Percentiles rank a stretch among this genome's conserved stretches.
Evolutionary conservation across 2,113 vertebrate genomes (phyloP).

Genomic region (Gila orcuttii): DNA sequence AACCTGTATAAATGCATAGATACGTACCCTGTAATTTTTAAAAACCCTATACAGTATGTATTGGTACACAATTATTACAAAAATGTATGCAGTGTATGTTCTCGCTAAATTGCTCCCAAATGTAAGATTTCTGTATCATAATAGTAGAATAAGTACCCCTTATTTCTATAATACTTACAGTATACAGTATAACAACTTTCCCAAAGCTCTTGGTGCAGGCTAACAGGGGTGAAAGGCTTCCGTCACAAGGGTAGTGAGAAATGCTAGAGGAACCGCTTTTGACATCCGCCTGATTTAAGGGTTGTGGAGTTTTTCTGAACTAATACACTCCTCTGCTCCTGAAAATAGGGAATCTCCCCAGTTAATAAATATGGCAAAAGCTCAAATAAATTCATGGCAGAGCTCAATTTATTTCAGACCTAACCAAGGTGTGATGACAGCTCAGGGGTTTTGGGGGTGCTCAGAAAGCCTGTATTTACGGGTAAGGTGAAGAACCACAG

Average conservation of each 20-base stretch:
- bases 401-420: conserved; percentile 33
- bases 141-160: too few relatives aligned
- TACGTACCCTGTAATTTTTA: too few relatives aligned
- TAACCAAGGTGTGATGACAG: conserved; percentile 18
- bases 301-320: conserved; percentile 11
- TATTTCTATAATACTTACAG: too few relatives aligned
- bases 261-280: conserved; percentile 46
- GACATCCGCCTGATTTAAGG: conserved; percentile 44
- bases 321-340: conserved; percentile 33
- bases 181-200: conserved; percentile 64
- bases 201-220: conserved; percentile 61
- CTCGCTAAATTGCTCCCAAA: too few relatives aligned
- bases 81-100: too few relatives aligned
- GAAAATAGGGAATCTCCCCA: conserved; percentile 32
- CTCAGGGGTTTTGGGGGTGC: conserved; percentile 4
- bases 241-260: conserved; percentile 57
- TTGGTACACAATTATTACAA: too few relatives aligned
- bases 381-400: conserved; percentile 42
- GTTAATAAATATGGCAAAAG: conserved; percentile 47
- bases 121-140: too few relatives aligned
- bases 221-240: conserved; percentile 69
- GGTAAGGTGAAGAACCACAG: conserved; percentile 11
- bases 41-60: too few relatives aligned
- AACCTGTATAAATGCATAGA: too few relatives aligned
- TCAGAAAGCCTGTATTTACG: conserved; percentile 18